Conservation (phyloP, 2,113 vertebrate genomes). For the Perca flavescens region DNA sequence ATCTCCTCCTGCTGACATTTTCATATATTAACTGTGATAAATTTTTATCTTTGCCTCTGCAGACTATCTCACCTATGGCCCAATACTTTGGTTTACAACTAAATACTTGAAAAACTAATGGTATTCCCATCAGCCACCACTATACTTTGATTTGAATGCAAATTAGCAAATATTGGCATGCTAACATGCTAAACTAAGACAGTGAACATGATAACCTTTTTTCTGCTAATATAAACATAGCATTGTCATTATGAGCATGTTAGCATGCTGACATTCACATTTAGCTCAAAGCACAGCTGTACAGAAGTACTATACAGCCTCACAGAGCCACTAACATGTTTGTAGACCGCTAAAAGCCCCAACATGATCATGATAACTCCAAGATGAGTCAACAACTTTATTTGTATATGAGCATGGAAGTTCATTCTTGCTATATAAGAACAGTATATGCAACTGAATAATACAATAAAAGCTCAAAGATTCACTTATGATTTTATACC, state of each 20-base stretch:
- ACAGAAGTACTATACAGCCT: no score
- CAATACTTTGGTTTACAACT: no score
- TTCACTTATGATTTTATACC: neutral
- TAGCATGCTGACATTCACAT: neutral
- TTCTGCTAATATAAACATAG: no score
- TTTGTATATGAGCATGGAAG: no score
- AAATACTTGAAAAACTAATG: neutral
- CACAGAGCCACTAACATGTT: no score
- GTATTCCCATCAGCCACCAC: neutral
- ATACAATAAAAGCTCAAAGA: neutral
- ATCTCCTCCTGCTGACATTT: neutral
- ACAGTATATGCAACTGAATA: neutral
- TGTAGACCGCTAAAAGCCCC: neutral
- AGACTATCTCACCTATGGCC: neutral
- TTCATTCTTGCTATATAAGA: neutral
- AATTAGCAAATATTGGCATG: neutral
- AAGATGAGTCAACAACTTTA: no score
- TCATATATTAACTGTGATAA: conserved; percentile 10
- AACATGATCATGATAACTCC: neutral
- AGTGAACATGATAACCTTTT: neutral
- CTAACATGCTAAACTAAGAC: neutral
- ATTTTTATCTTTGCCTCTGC: conserved; percentile 9
- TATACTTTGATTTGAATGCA: neutral
- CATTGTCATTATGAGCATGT: no score
- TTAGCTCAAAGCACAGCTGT: no score